Evolutionary conservation across 1,140 invertebrate species (phyloP).

Genomic region (Dinoponera quadriceps): DNA sequence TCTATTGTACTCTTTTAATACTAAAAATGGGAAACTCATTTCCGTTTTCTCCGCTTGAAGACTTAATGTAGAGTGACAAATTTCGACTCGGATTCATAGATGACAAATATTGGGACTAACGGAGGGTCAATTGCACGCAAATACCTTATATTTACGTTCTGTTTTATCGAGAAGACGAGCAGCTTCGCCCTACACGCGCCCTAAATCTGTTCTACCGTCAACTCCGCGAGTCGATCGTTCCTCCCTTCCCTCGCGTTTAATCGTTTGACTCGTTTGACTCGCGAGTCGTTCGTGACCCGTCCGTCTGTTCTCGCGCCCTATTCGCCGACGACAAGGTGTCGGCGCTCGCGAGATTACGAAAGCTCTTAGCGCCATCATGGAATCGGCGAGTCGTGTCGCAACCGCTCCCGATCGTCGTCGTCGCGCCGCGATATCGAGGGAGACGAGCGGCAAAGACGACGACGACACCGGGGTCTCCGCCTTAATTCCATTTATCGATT

Average conservation of each 20-base stretch:
- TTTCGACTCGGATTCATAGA: too few relatives aligned
- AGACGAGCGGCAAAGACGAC: conserved; percentile 54
- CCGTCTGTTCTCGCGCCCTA: conserved; percentile 13
- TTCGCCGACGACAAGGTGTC: conserved; percentile 16
- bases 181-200: not conserved
- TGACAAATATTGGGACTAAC: too few relatives aligned
- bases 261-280: not conserved
- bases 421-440: conserved; percentile 40
- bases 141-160: too few relatives aligned
- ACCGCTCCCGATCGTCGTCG: conserved; percentile 18
- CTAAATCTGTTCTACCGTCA: not conserved
- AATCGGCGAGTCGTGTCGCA: conserved; percentile 32
- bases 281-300: conserved; percentile 32
- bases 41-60: too few relatives aligned
- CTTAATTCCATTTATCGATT: conserved; percentile 78
- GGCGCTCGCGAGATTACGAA: conserved; percentile 41
- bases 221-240: not conserved
- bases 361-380: conserved; percentile 51
- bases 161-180: not conserved
- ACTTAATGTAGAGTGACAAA: too few relatives aligned
- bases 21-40: too few relatives aligned
- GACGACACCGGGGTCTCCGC: conserved; percentile 51
- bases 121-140: too few relatives aligned
- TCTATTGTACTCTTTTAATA: too few relatives aligned
- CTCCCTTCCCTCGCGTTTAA: not conserved